Conservation (phyloP, 2,888 invertebrate genomes). For the Strigamia transsilvanica region DNA sequence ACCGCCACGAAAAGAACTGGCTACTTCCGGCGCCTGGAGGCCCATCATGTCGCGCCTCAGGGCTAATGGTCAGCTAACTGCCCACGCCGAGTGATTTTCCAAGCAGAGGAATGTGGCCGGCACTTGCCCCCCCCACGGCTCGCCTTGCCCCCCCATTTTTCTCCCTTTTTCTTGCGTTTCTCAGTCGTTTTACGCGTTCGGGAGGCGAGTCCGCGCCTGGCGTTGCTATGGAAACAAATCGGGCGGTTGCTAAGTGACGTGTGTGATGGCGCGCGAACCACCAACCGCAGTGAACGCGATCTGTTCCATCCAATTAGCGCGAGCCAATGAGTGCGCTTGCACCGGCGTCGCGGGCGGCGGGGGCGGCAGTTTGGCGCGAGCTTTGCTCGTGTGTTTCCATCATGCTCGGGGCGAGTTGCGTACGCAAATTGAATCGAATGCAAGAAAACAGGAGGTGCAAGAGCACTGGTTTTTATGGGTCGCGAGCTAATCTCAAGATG, state of each 20-base stretch:
- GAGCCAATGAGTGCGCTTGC: slow-evolving; percentile 37
- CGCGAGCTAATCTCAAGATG: neutral
- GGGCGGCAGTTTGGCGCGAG: slow-evolving; percentile 42
- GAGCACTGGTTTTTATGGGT: slow-evolving; percentile 9
- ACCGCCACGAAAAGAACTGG: slow-evolving; percentile 20
- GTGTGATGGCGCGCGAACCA: slow-evolving; percentile 44
- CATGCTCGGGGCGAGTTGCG: neutral
- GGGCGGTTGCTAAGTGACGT: slow-evolving; percentile 43
- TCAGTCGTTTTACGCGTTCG: slow-evolving; percentile 1
- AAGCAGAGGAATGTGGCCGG: no score
- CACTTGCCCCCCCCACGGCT: no score
- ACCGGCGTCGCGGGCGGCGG: slow-evolving; percentile 16
- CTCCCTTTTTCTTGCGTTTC: no score
- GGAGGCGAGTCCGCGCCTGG: neutral
- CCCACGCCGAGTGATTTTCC: slow-evolving; percentile 35
- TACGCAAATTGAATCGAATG: slow-evolving; percentile 36
- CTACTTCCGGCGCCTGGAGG: slow-evolving; percentile 44
- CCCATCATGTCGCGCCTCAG: slow-evolving; percentile 36
- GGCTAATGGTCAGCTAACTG: slow-evolving; percentile 44
- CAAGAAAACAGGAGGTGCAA: slow-evolving; percentile 20
- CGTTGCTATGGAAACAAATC: slow-evolving; percentile 13
- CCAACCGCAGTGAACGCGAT: slow-evolving; percentile 42
- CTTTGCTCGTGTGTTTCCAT: slow-evolving; percentile 1
- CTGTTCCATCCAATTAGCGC: slow-evolving; percentile 37
- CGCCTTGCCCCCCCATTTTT: no score